Evolutionary conservation across 2,113 vertebrate genomes (phyloP), one percentile per base, ranked within the genome.

Genomic region (Corydoras sp.): DNA sequence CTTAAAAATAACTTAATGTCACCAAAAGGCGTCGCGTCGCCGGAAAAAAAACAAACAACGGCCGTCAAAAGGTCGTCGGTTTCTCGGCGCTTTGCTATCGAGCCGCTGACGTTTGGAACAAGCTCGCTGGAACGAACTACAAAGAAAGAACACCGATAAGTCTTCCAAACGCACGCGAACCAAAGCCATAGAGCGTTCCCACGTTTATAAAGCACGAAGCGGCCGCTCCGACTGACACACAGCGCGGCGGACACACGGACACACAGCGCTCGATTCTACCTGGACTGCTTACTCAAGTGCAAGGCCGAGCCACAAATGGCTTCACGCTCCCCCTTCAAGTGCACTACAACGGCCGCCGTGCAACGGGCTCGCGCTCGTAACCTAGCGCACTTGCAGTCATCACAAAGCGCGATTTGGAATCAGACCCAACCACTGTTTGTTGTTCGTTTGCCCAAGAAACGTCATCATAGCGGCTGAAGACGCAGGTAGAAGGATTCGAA

Each of bases 41-140:
- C 81, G 30, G 69, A 63, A 71, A 81, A 85, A 89, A 24, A 87
- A 88, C 85, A n/a, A n/a, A n/a, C n/a, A n/a, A 82, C 87, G 87
- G 84, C 83, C 89, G 89, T 89, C 87, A 87, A 79, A 83, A 65
- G 76, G 78, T 81, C 76, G 85, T 81, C 82, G 83, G 81, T 83
- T 43, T 43, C 35, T 77, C 81, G 1, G 18, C 8, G 15, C 59
- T 51, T 82, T 73, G 82, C 83, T 69, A 58, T 62, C 58, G 32
- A 51, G 15, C 30, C 59, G 73, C 58, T 66, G 49, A 75, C 35
- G 4, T 15, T n/a, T 68, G 62, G 48, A 5, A 31, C 13, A 32
- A 58, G 59, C 62, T 43, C 31, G 59, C 49, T 54, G 15, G 8
- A 53, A 10, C 13, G 0, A 13, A 32, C 43, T 35, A 29, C 54